Evolutionary conservation across 2,888 invertebrate species (phyloP).

Genomic region (Conops quadrifasciatus): DNA sequence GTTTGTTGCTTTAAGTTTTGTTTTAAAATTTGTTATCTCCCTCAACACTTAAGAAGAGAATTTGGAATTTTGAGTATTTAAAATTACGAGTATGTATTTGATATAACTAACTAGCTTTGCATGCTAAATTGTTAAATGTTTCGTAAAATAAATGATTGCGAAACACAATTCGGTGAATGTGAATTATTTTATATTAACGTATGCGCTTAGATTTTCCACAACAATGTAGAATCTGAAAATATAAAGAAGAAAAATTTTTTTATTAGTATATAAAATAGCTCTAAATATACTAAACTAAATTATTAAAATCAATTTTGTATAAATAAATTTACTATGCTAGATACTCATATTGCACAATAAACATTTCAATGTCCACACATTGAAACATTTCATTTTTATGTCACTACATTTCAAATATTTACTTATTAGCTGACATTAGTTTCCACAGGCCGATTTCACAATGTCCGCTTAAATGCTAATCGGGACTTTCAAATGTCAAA

Average conservation of each 20-base stretch:
- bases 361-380: too few species aligned
- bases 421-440: too few species aligned
- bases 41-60: background rate
- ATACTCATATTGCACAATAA: too few species aligned
- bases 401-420: too few species aligned
- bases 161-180: background rate
- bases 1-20: too few species aligned
- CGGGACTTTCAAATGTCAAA: too few species aligned
- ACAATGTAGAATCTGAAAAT: slow-evolving; percentile 18
- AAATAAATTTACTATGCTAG: too few species aligned
- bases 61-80: slow-evolving; percentile 19
- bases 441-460: too few species aligned
- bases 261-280: background rate
- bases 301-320: background rate
- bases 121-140: slow-evolving; percentile 6
- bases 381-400: too few species aligned
- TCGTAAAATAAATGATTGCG: too few species aligned
- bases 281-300: background rate
- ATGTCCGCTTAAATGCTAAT: too few species aligned
- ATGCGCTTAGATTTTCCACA: background rate
- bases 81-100: slow-evolving; percentile 21
- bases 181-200: background rate
- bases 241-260: slow-evolving; percentile 6
- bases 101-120: slow-evolving; percentile 24
- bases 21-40: background rate